A percentile compares a stretch with the other conserved stretches of the same genome.
These are phyloP conservation scores for Platycnemis pennipes DNA, from an alignment of 2,888 invertebrate species.

Conservation along the genomic window DNA sequence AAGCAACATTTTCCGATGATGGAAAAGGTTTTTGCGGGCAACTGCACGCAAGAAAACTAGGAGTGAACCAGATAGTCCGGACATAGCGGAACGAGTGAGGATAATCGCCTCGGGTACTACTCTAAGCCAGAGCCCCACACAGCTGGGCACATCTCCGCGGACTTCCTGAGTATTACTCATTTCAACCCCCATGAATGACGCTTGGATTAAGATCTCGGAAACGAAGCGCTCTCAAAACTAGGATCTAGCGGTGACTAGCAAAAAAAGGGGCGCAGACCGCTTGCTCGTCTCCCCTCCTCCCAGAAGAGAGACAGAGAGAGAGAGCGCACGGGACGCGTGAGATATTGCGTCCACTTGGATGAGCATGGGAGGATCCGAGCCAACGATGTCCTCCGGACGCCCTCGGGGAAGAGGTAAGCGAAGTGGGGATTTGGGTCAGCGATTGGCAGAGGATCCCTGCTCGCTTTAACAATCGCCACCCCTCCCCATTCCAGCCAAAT, in stretches of 20 bases:
- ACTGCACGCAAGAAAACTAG: neutral
- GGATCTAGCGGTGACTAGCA: neutral
- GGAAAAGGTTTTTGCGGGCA: neutral
- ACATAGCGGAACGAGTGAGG: neutral
- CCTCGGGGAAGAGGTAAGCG: neutral
- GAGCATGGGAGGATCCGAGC: neutral
- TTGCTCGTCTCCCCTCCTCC: neutral
- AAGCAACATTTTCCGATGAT: too few species aligned
- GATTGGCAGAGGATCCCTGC: neutral
- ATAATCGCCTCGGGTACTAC: neutral
- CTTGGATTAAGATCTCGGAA: neutral
- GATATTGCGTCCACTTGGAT: conserved; percentile 8
- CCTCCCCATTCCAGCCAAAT: neutral
- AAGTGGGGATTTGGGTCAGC: conserved; percentile 21
- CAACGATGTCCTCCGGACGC: neutral
- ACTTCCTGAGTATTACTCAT: neutral
- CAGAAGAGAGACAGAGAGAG: neutral
- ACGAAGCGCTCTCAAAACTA: neutral
- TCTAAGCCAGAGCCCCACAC: neutral
- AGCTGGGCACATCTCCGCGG: neutral
- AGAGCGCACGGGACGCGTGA: neutral
- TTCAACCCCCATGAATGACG: neutral
- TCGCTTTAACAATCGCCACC: neutral
- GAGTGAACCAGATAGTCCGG: neutral
- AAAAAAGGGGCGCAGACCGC: neutral